Conservation (phyloP, 2,888 invertebrate species). For the Norana najaformis region DNA sequence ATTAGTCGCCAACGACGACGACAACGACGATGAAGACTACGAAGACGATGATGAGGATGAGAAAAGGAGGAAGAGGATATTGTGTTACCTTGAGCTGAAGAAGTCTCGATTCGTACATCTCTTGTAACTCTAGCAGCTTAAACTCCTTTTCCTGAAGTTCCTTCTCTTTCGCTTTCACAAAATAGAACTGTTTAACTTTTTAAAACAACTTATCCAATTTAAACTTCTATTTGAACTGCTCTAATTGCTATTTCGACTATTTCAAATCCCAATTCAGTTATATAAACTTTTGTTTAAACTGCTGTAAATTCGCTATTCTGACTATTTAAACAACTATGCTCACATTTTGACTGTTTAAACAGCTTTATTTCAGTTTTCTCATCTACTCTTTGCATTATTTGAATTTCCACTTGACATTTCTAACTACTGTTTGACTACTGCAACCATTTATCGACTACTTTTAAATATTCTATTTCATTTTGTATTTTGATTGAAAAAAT, state of each 20-base stretch:
- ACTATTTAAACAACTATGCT: background rate
- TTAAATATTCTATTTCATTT: background rate
- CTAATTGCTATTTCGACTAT: background rate
- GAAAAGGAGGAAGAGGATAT: background rate
- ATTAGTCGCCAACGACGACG: background rate
- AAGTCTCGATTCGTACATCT: constrained; percentile 44
- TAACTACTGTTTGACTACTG: background rate
- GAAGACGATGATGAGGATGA: background rate
- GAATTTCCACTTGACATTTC: background rate
- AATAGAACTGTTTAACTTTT: background rate
- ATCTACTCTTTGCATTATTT: background rate
- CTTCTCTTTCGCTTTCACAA: constrained; percentile 41
- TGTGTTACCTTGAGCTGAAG: constrained; percentile 42
- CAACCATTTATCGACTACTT: background rate
- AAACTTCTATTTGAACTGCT: background rate
- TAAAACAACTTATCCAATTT: background rate
- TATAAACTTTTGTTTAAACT: background rate
- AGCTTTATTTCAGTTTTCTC: too few species aligned
- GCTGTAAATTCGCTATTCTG: too few species aligned
- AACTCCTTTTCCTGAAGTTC: constrained; percentile 42
- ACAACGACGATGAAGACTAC: background rate
- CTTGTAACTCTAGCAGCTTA: constrained; percentile 43
- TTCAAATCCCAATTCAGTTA: background rate
- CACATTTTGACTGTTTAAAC: too few species aligned
- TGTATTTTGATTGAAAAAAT: background rate